Evolutionary conservation across 2,113 vertebrate genomes (phyloP).

Genomic region (Microtus richardsoni): DNA sequence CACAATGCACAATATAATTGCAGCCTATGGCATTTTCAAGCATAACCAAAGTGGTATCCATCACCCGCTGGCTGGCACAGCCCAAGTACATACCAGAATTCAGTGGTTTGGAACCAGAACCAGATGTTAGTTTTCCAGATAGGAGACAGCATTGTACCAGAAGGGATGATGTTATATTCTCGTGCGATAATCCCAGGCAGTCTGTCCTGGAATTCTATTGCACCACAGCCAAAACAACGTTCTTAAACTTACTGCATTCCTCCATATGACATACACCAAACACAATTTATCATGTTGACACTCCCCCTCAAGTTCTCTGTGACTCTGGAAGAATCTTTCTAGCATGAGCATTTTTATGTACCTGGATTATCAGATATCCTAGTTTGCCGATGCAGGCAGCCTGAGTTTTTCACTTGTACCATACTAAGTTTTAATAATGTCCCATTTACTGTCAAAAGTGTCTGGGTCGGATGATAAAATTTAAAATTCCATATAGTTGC

Average conservation of each 20-base stretch:
- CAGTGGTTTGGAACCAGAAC: conserved; percentile 77
- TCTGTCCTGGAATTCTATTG: conserved; percentile 15
- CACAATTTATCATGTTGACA: conserved; percentile 20
- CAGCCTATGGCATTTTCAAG: conserved; percentile 48
- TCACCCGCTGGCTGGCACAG: conserved; percentile 62
- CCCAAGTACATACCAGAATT: conserved; percentile 67
- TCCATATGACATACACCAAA: neutral
- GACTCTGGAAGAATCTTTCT: conserved; percentile 26
- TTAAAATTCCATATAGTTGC: neutral
- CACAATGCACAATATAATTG: conserved; percentile 72
- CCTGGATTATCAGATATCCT: conserved; percentile 14
- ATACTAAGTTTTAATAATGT: conserved; percentile 30
- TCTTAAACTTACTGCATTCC: conserved; percentile 5
- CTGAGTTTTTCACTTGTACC: conserved; percentile 8
- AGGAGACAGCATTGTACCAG: conserved; percentile 47
- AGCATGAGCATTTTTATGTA: neutral
- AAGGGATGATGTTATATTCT: conserved; percentile 38
- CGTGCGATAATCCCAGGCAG: neutral
- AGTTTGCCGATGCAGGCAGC: conserved; percentile 15
- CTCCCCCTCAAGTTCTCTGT: neutral
- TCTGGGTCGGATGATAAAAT: neutral
- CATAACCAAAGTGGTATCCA: conserved; percentile 70
- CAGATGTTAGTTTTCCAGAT: conserved; percentile 62
- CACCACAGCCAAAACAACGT: neutral
- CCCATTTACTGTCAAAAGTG: conserved; percentile 6